A percentile compares a stretch with the other conserved stretches of the same genome.
These are phyloP conservation scores for Rallus crepitans DNA, from an alignment of 2,797 vertebrate species.

Conservation along the genomic window DNA sequence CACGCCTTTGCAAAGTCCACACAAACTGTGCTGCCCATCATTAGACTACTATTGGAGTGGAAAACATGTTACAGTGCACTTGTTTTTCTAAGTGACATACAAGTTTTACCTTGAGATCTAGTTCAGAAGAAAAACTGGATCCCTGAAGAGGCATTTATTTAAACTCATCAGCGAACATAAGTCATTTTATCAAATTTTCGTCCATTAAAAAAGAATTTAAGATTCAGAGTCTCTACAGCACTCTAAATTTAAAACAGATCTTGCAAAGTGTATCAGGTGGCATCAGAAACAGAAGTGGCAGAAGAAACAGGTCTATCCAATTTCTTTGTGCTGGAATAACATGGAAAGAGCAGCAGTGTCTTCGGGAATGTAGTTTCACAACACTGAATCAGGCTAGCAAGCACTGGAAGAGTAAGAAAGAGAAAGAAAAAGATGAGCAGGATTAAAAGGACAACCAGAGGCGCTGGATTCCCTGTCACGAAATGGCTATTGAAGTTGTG, in stretches of 20 bases:
- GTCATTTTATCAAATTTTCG: background rate
- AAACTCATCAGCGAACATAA: background rate
- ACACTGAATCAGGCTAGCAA: background rate
- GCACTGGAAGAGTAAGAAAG: background rate
- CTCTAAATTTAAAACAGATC: background rate
- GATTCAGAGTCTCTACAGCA: background rate
- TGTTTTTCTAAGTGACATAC: background rate
- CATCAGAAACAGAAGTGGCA: background rate
- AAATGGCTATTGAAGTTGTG: conserved; percentile 2
- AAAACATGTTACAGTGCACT: background rate
- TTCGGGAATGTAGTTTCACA: background rate
- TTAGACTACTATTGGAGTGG: background rate
- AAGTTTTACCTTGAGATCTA: background rate
- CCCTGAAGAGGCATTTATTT: background rate
- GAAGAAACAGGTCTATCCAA: background rate
- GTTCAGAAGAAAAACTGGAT: background rate
- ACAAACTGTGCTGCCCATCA: background rate
- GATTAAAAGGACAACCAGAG: background rate
- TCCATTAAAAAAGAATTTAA: background rate
- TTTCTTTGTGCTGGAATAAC: background rate
- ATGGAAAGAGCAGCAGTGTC: background rate
- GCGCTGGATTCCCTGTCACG: background rate
- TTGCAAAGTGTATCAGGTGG: background rate
- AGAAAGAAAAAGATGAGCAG: conserved; percentile 1
- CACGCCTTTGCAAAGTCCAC: background rate